Percentiles rank a stretch among this genome's conserved stretches.
Evolutionary conservation across 2,113 vertebrate species (phyloP).

Genomic region (Falcunculus frontatus): DNA sequence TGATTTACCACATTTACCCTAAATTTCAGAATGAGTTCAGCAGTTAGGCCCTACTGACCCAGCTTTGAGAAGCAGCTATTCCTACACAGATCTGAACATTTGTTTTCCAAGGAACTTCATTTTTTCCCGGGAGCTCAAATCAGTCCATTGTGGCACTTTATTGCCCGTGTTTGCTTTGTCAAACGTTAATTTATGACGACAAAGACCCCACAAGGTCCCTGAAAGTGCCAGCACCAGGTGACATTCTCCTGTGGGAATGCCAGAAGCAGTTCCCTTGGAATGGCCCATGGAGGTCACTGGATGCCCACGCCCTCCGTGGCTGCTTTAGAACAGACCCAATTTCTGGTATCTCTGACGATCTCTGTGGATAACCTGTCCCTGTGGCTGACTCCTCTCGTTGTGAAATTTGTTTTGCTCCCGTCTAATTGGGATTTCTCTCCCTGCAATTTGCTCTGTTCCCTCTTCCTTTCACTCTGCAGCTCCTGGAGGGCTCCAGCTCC

Average conservation of each 20-base stretch:
- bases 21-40: neutral
- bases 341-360: neutral
- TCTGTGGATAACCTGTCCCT: neutral
- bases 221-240: neutral
- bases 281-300: neutral
- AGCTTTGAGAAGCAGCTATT: neutral
- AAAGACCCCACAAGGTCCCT: neutral
- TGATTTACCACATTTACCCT: neutral
- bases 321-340: neutral
- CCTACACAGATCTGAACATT: neutral
- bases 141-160: neutral
- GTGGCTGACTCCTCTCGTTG: neutral
- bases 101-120: neutral
- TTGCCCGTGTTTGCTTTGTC: neutral
- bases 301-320: neutral
- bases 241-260: neutral
- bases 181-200: neutral
- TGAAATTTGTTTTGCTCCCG: slow-evolving; percentile 18
- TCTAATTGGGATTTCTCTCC: slow-evolving; percentile 4
- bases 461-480: neutral
- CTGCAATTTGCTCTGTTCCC: neutral
- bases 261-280: neutral
- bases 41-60: neutral
- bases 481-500: neutral
- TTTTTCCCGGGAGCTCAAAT: neutral